Conservation (phyloP, 92 coral and sea anemone species). For the Umimayanthus chanpuru region DNA sequence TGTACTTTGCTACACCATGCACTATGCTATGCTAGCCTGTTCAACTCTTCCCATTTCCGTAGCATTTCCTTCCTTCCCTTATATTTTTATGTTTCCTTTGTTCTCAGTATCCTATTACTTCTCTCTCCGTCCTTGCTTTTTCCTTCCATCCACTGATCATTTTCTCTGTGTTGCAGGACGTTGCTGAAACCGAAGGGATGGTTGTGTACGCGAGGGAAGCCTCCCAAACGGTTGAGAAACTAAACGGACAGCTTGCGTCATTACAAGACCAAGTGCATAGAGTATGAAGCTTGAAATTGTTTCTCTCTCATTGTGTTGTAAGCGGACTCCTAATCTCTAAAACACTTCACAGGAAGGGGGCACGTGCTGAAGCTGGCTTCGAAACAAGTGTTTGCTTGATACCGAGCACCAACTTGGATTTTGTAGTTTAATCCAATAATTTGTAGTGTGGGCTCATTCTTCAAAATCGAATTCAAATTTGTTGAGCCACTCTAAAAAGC, state of each 20-base stretch:
- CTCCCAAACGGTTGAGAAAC: conserved; percentile 43
- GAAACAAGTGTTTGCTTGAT: too few relatives aligned
- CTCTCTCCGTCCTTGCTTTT: not conserved
- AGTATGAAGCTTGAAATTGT: conserved; percentile 38
- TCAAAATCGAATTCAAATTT: too few relatives aligned
- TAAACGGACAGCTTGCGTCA: conserved; percentile 55
- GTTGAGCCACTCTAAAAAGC: too few relatives aligned
- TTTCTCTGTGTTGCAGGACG: conserved; percentile 61
- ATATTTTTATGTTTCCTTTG: not conserved
- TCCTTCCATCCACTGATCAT: not conserved
- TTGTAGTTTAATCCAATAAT: too few relatives aligned
- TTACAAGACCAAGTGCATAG: conserved; percentile 52
- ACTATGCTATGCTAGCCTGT: not conserved
- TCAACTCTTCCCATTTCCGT: not conserved
- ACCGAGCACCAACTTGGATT: too few relatives aligned
- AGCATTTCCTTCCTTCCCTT: not conserved
- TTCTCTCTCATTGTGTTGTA: not conserved
- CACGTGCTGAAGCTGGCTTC: too few relatives aligned
- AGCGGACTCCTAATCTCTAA: too few relatives aligned
- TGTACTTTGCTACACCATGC: not conserved
- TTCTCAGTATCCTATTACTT: not conserved
- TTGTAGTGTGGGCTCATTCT: too few relatives aligned
- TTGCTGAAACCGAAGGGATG: conserved; percentile 79
- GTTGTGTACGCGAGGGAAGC: conserved; percentile 73
- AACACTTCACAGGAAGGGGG: too few relatives aligned